phyloP scores from a whole-genome alignment of 37 sponge, comb jelly and placozoan genomes.

The Hexactinellida sp. region DNA sequence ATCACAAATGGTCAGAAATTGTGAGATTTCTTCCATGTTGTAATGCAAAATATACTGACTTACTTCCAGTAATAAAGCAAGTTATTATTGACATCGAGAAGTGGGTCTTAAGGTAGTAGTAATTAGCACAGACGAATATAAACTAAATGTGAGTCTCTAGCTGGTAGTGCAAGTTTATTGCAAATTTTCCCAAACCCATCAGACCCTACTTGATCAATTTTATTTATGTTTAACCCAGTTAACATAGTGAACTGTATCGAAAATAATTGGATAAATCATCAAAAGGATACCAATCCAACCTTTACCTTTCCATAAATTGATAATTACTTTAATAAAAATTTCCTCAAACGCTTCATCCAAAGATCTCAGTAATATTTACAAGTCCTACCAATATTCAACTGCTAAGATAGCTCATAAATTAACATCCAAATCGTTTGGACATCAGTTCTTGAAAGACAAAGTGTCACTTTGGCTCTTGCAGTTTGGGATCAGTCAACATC shows the following conservation, averaged over 20 bases:
- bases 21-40: constrained; percentile 9
- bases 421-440: no score
- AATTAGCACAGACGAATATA: background rate
- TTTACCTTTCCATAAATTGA: constrained; percentile 7
- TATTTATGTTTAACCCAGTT: background rate
- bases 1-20: constrained; percentile 15
- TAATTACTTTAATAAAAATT: background rate
- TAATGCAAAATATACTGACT: background rate
- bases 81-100: constrained; percentile 15
- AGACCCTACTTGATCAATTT: constrained; percentile 13
- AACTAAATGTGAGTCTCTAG: constrained; percentile 1
- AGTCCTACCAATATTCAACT: background rate
- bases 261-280: constrained; percentile 13
- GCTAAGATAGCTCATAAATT: background rate
- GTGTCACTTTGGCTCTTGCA: no score
- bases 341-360: background rate
- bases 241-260: background rate
- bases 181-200: constrained; percentile 6
- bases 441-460: no score
- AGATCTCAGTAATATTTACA: no score
- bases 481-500: constrained; percentile 13
- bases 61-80: constrained; percentile 5
- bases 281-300: background rate
- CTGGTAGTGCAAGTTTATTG: background rate
- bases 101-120: background rate